Percentiles rank a stretch among this genome's conserved stretches.
Evolutionary conservation across 2,797 vertebrate genomes (phyloP).

Genomic region (Echiichthys vipera): DNA sequence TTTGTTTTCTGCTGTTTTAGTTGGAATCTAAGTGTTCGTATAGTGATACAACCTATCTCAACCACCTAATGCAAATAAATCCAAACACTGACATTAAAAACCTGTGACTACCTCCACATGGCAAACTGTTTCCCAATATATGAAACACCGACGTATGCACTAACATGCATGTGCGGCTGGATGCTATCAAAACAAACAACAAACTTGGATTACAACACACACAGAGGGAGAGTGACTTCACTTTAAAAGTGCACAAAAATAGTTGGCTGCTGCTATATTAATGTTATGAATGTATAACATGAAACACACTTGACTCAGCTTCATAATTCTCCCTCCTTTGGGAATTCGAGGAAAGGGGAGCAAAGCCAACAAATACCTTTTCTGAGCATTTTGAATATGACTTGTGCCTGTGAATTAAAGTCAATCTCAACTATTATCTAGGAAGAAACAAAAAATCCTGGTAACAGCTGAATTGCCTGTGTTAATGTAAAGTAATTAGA

Average conservation of each 20-base stretch:
- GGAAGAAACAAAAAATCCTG: neutral
- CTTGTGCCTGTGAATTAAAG: neutral
- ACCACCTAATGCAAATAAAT: neutral
- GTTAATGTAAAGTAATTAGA: conserved; percentile 6
- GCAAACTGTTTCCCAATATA: too few species aligned
- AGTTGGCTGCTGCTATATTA: too few species aligned
- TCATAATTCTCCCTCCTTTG: neutral
- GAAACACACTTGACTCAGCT: too few species aligned
- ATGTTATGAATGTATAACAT: too few species aligned
- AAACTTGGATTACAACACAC: too few species aligned
- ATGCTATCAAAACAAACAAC: too few species aligned
- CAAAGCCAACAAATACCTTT: neutral
- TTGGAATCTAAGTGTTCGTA: neutral
- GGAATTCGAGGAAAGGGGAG: neutral
- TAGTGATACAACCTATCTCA: neutral
- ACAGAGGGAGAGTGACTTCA: too few species aligned
- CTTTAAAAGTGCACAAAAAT: too few species aligned
- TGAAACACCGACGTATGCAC: too few species aligned
- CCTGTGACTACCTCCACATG: too few species aligned
- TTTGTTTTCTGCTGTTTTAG: neutral
- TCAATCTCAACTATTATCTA: neutral
- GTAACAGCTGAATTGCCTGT: neutral
- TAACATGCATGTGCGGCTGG: too few species aligned
- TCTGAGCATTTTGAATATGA: neutral
- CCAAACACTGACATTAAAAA: neutral